Conservation (phyloP, 1,140 invertebrate species). For the Pentalonia nigronervosa region DNA sequence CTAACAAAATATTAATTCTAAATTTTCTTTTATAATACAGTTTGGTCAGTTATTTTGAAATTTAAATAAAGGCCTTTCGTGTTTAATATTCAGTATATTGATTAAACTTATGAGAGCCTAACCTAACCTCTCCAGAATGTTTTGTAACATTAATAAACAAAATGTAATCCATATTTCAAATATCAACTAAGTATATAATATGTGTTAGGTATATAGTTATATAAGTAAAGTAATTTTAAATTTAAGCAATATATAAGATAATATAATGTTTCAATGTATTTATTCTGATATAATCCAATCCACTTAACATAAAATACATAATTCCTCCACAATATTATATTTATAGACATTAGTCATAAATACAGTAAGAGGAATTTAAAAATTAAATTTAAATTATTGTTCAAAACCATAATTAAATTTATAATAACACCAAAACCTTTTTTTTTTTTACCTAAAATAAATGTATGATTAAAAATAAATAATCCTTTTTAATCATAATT, state of each 20-base stretch:
- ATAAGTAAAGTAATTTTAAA: background rate
- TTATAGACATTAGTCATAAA: background rate
- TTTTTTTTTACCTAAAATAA: background rate
- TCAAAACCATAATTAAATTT: background rate
- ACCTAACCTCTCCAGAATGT: background rate
- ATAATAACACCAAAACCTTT: background rate
- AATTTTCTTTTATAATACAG: background rate
- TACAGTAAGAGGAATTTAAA: background rate
- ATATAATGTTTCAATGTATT: background rate
- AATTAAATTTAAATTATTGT: background rate
- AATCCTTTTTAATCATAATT: background rate
- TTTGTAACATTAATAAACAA: background rate
- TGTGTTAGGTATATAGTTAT: background rate
- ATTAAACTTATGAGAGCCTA: background rate
- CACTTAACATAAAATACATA: background rate
- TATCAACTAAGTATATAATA: background rate
- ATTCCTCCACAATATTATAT: background rate
- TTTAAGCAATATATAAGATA: background rate
- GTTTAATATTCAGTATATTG: background rate
- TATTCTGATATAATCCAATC: background rate
- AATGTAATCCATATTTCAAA: background rate
- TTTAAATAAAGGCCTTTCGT: background rate
- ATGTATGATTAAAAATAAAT: background rate
- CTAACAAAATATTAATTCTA: background rate
- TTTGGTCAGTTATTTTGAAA: background rate